Percentiles rank a stretch among this genome's conserved stretches.
These are phyloP conservation scores for Lepidurus couesii DNA, from an alignment of 1,140 invertebrate species.

Conservation along the genomic window DNA sequence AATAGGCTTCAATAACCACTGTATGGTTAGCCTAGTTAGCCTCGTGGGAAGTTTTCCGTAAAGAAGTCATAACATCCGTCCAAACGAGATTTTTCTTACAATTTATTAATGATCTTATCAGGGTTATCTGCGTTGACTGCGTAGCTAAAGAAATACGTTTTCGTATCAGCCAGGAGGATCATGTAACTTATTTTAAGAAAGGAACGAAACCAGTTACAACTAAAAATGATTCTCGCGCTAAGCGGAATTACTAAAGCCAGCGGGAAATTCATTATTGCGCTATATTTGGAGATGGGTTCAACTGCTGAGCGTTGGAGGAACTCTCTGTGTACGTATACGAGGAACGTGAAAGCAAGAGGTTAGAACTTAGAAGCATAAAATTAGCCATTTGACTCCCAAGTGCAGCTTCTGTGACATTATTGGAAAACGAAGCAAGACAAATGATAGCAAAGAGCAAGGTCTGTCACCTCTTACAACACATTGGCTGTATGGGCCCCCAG, in stretches of 20 bases:
- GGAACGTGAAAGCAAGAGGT: not conserved
- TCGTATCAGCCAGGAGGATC: not conserved
- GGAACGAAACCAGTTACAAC: too few species aligned
- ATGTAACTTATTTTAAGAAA: not conserved
- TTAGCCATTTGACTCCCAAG: not conserved
- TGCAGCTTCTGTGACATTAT: not conserved
- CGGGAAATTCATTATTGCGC: not conserved
- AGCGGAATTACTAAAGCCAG: not conserved
- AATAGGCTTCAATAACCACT: too few species aligned
- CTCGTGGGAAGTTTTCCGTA: too few species aligned
- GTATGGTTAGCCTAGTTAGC: too few species aligned
- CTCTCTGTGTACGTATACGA: too few species aligned
- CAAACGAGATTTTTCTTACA: too few species aligned
- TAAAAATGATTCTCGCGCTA: too few species aligned
- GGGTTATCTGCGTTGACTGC: too few species aligned
- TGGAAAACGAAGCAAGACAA: slow-evolving; percentile 14
- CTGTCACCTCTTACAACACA: not conserved
- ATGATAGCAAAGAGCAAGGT: not conserved
- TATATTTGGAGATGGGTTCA: not conserved
- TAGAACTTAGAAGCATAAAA: slow-evolving; percentile 6
- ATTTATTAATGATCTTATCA: too few species aligned
- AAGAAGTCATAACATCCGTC: too few species aligned
- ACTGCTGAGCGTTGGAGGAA: too few species aligned
- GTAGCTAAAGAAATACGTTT: too few species aligned
- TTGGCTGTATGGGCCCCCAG: not conserved